phyloP scores from a whole-genome alignment of 2,113 vertebrate genomes.

The Ceratotherium simum region DNA sequence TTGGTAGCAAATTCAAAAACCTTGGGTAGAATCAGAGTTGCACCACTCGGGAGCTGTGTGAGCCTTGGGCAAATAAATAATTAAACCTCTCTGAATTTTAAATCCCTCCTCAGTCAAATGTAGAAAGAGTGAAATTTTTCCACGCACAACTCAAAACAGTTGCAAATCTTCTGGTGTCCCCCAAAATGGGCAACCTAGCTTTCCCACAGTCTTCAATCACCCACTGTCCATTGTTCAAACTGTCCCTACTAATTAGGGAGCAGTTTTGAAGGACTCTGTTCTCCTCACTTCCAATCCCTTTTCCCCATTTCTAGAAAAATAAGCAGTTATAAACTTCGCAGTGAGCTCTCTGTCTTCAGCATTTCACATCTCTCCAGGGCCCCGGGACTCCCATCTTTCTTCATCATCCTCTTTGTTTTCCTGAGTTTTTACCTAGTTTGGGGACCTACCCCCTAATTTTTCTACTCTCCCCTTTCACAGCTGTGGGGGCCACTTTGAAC shows the following conservation, averaged over 20 bases:
- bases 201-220: neutral
- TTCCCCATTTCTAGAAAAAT: neutral
- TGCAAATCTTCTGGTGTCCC: neutral
- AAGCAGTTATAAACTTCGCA: neutral
- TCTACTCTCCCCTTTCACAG: constrained; percentile 34
- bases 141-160: neutral
- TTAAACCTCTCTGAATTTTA: neutral
- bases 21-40: neutral
- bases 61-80: neutral
- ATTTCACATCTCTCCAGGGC: constrained; percentile 51
- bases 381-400: constrained; percentile 51
- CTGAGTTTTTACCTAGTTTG: constrained; percentile 57
- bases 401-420: constrained; percentile 49
- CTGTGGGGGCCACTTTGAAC: neutral
- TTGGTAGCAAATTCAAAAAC: neutral
- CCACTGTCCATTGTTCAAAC: neutral
- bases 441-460: neutral
- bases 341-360: constrained; percentile 68
- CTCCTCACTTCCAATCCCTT: neutral
- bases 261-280: neutral
- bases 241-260: neutral
- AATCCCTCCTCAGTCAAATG: neutral
- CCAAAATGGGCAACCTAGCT: fast-evolving
- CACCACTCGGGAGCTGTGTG: neutral
- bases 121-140: neutral